Evolutionary conservation across 92 coral and sea anemone genomes (phyloP), one percentile per base, ranked within the genome.

Genomic region (Pocillopora meandrina): DNA sequence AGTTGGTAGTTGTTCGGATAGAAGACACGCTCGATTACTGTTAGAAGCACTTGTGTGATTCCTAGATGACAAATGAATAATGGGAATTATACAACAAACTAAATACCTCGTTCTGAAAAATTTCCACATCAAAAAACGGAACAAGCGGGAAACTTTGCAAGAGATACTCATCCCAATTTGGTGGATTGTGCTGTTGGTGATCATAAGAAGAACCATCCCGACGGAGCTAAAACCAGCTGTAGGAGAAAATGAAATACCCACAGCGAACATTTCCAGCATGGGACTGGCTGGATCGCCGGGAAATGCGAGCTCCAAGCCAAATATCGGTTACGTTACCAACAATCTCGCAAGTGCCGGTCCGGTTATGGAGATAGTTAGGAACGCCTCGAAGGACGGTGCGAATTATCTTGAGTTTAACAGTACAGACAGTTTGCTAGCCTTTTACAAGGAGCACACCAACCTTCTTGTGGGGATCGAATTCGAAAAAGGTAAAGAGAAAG

Each of bases 141-240:
- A 95, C 82, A 83, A 88, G 71, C 88, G 84, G 67, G 88, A 91
- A 68, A 92, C 96, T 12, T 12, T 93, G 31, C 98, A 93, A 84
- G 98, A 95, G 76, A 71, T 95, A 56, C 76, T 95, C 7, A 83
- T 93, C 13, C 98, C 98, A 10, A 84, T 95, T 18, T 95, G 88
- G 84, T 95, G 94, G 93, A 82, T 93, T 19, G 16, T 87, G 5
- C 84, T 95, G 10, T 83, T 95, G 12, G 78, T 93, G 1, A 71
- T 83, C 0, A 89, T 95, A 49, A 89, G 81, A 76, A 74, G 80
- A 10, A 78, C 83, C 1, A 86, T 85, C 1, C 80, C 55, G 57
- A 62, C 81, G 0, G 31, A 80, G 42, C 82, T 71, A 49, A 34
- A 81, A 35, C 96, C 96, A 1, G 90, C 95, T 23, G 78, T 95